Conservation (phyloP, 2,888 invertebrate species). For the Miltochrista miniata region DNA sequence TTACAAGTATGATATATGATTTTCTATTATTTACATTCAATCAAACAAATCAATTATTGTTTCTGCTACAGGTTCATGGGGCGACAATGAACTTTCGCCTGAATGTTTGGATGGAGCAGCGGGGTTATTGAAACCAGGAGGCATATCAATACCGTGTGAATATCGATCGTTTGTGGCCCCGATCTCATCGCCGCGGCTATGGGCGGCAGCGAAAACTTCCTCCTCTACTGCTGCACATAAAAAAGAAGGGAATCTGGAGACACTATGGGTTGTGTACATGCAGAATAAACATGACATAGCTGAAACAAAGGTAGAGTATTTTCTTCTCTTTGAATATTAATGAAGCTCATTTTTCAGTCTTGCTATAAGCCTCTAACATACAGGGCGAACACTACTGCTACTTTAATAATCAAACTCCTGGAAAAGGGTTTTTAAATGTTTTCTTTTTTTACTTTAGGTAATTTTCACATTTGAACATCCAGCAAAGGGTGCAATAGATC, state of each 20-base stretch:
- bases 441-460: slow-evolving; percentile 61
- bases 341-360: too few relatives aligned
- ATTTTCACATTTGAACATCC: slow-evolving; percentile 97
- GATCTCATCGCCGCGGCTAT: slow-evolving; percentile 94
- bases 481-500: slow-evolving; percentile 87
- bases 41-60: too few relatives aligned
- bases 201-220: slow-evolving; percentile 86
- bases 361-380: too few relatives aligned
- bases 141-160: slow-evolving; percentile 93
- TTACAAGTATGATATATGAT: too few relatives aligned
- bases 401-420: too few relatives aligned
- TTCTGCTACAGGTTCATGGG: slow-evolving; percentile 89
- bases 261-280: slow-evolving; percentile 96
- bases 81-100: slow-evolving; percentile 99
- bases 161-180: slow-evolving; percentile 97
- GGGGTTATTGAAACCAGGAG: slow-evolving; percentile 91
- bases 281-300: slow-evolving; percentile 93
- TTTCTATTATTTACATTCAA: too few relatives aligned
- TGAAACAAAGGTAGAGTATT: slow-evolving; percentile 79
- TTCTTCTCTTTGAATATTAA: too few relatives aligned
- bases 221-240: slow-evolving; percentile 45
- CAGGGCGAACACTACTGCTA: too few relatives aligned
- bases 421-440: too few relatives aligned
- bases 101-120: slow-evolving; percentile 98
- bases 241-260: slow-evolving; percentile 85